These are phyloP conservation scores for Coptodon bakossiorum DNA, from an alignment of 2,113 vertebrate genomes.

Conservation along the genomic window DNA sequence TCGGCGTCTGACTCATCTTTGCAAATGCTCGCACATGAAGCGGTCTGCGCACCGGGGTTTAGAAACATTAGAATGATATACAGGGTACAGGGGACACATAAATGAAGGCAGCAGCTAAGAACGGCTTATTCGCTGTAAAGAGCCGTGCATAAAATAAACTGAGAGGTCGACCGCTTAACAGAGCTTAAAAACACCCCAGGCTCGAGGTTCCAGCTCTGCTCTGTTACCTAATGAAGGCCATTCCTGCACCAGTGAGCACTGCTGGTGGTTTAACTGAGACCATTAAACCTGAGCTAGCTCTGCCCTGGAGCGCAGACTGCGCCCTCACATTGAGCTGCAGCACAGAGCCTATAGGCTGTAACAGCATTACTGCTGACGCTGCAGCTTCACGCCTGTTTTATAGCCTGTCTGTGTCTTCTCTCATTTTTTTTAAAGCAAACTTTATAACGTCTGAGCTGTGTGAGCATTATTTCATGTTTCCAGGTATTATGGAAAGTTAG, in stretches of 20 bases:
- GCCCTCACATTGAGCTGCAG: conserved; percentile 34
- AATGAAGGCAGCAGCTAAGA: conserved; percentile 11
- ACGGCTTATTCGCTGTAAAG: background rate
- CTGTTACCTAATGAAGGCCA: conserved; percentile 48
- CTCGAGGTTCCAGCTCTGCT: conserved; percentile 12
- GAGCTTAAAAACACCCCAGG: conserved; percentile 21
- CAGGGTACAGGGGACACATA: background rate
- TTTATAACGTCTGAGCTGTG: background rate
- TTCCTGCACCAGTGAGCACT: conserved; percentile 41
- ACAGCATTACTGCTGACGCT: conserved; percentile 33
- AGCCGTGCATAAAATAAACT: conserved; percentile 11
- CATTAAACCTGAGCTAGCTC: conserved; percentile 51
- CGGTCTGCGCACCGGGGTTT: background rate
- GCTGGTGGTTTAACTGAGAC: conserved; percentile 50
- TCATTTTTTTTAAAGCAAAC: background rate
- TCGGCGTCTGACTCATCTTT: background rate
- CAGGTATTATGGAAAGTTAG: background rate
- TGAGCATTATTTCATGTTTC: background rate
- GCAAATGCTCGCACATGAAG: background rate
- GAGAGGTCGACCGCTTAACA: background rate
- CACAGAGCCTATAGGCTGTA: conserved; percentile 24
- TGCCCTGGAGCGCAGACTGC: conserved; percentile 29
- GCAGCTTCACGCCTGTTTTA: conserved; percentile 38
- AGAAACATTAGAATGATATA: background rate
- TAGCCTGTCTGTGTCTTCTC: conserved; percentile 4